Evolutionary conservation across 2,113 vertebrate species (phyloP).

Genomic region (Oxyura jamaicensis): DNA sequence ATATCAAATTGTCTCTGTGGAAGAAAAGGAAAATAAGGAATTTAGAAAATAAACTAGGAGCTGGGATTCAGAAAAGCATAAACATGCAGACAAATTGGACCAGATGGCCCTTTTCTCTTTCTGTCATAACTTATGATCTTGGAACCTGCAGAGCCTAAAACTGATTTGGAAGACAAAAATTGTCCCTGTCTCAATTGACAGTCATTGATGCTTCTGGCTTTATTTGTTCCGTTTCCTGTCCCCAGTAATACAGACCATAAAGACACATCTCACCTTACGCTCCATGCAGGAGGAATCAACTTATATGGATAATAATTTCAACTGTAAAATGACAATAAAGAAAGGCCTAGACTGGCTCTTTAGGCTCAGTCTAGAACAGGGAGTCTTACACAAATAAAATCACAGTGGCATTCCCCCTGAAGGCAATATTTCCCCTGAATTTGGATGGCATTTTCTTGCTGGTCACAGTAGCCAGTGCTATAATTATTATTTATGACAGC

Average conservation of each 20-base stretch:
- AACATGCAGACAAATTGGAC: slow-evolving; percentile 28
- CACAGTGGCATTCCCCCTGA: background rate
- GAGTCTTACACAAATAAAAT: background rate
- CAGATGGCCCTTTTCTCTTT: slow-evolving; percentile 58
- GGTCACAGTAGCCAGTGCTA: accelerated
- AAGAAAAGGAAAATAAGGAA: background rate
- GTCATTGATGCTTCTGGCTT: slow-evolving; percentile 31
- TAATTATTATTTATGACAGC: background rate
- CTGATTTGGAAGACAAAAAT: slow-evolving; percentile 41
- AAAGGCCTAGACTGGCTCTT: background rate
- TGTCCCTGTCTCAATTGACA: background rate
- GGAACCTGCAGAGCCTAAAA: slow-evolving; percentile 46
- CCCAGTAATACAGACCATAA: slow-evolving; percentile 26
- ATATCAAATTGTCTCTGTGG: background rate
- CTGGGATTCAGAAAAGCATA: background rate
- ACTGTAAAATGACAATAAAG: background rate
- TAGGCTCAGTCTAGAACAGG: background rate
- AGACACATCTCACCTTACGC: slow-evolving; percentile 9
- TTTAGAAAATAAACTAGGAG: background rate
- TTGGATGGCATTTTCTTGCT: background rate
- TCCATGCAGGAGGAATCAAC: background rate
- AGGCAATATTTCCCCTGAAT: background rate
- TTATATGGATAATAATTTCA: background rate
- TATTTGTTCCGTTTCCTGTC: slow-evolving; percentile 12
- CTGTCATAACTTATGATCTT: slow-evolving; percentile 55